Percentiles rank a stretch among this genome's conserved stretches.
Evolutionary conservation across 1,140 invertebrate species (phyloP).

Genomic region (Drosophila bocki): DNA sequence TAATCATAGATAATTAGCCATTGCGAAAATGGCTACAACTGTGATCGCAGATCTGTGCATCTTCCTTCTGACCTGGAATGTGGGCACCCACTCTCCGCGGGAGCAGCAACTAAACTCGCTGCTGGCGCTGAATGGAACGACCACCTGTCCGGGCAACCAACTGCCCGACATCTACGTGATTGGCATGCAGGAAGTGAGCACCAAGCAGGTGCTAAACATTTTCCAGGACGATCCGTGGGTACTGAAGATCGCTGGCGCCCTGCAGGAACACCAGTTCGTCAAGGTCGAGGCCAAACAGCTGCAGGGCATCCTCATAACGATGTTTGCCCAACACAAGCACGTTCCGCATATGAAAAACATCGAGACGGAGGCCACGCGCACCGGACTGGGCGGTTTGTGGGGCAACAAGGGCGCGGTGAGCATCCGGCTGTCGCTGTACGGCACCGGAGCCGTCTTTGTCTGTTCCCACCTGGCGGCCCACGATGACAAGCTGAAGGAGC

Average conservation of each 20-base stretch:
- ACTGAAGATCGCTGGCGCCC: slow-evolving; percentile 87
- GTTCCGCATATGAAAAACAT: slow-evolving; percentile 92
- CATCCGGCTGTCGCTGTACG: slow-evolving; percentile 93
- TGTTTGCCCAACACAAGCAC: slow-evolving; percentile 92
- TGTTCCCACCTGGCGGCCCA: slow-evolving; percentile 96
- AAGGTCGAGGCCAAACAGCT: slow-evolving; percentile 91
- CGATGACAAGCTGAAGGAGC: slow-evolving; percentile 91
- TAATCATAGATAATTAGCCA: slow-evolving; percentile 62
- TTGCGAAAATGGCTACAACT: slow-evolving; percentile 49
- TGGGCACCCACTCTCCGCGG: slow-evolving; percentile 90
- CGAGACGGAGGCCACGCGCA: slow-evolving; percentile 93
- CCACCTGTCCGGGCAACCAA: slow-evolving; percentile 86
- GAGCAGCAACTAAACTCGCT: slow-evolving; percentile 89
- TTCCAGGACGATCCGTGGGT: slow-evolving; percentile 94
- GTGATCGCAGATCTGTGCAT: slow-evolving; percentile 86
- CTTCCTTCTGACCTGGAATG: slow-evolving; percentile 94
- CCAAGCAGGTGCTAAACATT: slow-evolving; percentile 90
- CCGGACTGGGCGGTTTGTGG: slow-evolving; percentile 95
- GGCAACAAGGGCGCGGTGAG: slow-evolving; percentile 95
- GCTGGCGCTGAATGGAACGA: slow-evolving; percentile 88
- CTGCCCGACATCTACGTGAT: slow-evolving; percentile 93
- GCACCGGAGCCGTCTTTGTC: slow-evolving; percentile 93
- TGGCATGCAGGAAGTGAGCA: slow-evolving; percentile 95
- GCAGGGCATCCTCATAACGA: slow-evolving; percentile 91
- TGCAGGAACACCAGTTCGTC: slow-evolving; percentile 88